phyloP scores from a whole-genome alignment of 2,888 invertebrate species.

The Gandaritis pyraliata region DNA sequence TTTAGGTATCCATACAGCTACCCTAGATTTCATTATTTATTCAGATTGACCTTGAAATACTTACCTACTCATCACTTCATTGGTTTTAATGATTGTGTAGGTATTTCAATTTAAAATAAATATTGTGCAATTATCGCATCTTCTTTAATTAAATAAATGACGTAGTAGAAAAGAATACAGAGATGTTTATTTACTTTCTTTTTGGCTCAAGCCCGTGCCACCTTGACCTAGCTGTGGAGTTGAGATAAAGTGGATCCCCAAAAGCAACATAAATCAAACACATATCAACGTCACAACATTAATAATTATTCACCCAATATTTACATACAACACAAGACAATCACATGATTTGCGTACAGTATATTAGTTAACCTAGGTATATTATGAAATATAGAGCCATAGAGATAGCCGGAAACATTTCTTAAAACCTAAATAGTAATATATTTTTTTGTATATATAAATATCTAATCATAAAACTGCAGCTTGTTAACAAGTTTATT shows the following conservation, averaged over 20 bases:
- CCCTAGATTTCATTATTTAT: no score
- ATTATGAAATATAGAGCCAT: no score
- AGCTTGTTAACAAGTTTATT: not conserved
- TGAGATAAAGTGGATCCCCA: constrained; percentile 29
- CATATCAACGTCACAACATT: constrained; percentile 69
- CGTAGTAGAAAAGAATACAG: no score
- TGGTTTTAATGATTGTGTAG: no score
- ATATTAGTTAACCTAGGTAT: not conserved
- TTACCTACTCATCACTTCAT: no score
- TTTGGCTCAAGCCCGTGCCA: constrained; percentile 9
- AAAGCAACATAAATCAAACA: constrained; percentile 63
- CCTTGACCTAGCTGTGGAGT: constrained; percentile 26
- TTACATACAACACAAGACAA: constrained; percentile 64
- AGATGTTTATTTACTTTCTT: constrained; percentile 8
- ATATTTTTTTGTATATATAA: no score
- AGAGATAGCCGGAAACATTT: no score
- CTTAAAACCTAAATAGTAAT: no score
- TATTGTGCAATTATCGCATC: no score
- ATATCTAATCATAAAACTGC: not conserved
- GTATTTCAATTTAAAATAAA: no score
- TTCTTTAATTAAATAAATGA: not conserved
- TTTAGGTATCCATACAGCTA: no score
- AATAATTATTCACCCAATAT: constrained; percentile 76
- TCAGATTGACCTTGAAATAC: no score
- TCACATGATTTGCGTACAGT: constrained; percentile 50